Evolutionary conservation across 2,888 invertebrate genomes (phyloP).

Genomic region (Cryptops parisi): DNA sequence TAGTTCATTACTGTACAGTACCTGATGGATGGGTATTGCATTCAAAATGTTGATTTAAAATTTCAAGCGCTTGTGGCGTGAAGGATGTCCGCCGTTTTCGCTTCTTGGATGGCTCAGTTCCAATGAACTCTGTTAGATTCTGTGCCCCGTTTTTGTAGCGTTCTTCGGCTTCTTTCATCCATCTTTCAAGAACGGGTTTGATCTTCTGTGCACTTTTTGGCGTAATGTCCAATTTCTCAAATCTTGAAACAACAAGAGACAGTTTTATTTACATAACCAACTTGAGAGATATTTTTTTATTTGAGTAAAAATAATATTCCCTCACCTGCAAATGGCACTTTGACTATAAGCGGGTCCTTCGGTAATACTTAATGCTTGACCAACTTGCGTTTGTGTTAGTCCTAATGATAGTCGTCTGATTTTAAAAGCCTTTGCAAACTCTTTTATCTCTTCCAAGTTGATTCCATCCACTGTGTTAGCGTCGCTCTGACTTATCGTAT

Average conservation of each 20-base stretch:
- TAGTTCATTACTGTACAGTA: too few relatives aligned
- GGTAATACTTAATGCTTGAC: slow-evolving; percentile 89
- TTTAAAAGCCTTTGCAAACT: slow-evolving; percentile 96
- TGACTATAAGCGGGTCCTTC: slow-evolving; percentile 98
- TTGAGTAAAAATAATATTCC: background rate
- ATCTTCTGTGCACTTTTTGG: slow-evolving; percentile 99
- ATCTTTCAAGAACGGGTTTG: slow-evolving; percentile 93
- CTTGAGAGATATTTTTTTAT: background rate
- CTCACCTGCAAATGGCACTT: slow-evolving; percentile 95
- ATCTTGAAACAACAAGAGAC: slow-evolving; percentile 46
- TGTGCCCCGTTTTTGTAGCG: slow-evolving; percentile 87
- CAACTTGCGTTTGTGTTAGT: slow-evolving; percentile 90
- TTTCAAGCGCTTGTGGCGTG: slow-evolving; percentile 88
- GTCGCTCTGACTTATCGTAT: slow-evolving; percentile 87
- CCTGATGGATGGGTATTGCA: slow-evolving; percentile 96
- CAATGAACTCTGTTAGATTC: slow-evolving; percentile 87
- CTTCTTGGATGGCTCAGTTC: slow-evolving; percentile 93
- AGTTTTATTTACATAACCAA: background rate
- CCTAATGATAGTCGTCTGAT: slow-evolving; percentile 81
- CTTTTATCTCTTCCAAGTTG: slow-evolving; percentile 93
- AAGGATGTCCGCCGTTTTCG: slow-evolving; percentile 92
- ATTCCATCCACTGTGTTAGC: slow-evolving; percentile 93
- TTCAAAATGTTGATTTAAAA: slow-evolving; percentile 89
- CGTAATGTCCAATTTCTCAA: slow-evolving; percentile 98
- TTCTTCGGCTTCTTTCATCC: slow-evolving; percentile 99